Conservation (phyloP, 1,140 invertebrate species). For the Trypoxylus dichotomus region DNA sequence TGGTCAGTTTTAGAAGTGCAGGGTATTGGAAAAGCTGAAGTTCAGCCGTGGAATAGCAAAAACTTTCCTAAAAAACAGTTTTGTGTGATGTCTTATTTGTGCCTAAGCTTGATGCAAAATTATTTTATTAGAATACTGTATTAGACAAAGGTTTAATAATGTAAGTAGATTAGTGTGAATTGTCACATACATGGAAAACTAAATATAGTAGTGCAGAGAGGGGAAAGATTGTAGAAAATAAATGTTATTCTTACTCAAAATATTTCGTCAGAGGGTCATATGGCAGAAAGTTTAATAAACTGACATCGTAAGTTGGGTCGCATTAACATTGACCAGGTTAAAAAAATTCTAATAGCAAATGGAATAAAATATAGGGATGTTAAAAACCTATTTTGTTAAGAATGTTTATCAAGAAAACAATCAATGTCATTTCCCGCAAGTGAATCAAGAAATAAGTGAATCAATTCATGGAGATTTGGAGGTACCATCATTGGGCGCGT, state of each 20-base stretch:
- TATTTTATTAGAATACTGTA: slow-evolving; percentile 49
- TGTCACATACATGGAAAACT: slow-evolving; percentile 28
- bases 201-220: slow-evolving; percentile 37
- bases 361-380: too few relatives aligned
- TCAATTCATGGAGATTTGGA: too few relatives aligned
- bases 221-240: slow-evolving; percentile 14
- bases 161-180: slow-evolving; percentile 41
- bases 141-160: slow-evolving; percentile 45
- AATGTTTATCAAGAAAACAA: too few relatives aligned
- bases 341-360: too few relatives aligned
- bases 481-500: too few relatives aligned
- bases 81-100: slow-evolving; percentile 42
- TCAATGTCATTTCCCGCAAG: too few relatives aligned
- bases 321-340: slow-evolving; percentile 50
- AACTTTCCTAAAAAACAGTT: slow-evolving; percentile 14
- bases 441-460: too few relatives aligned
- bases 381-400: too few relatives aligned
- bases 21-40: not conserved
- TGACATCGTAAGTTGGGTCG: slow-evolving; percentile 52
- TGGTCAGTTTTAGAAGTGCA: not conserved
- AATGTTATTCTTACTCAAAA: not conserved
- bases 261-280: too few relatives aligned
- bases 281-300: slow-evolving; percentile 35
- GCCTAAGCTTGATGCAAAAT: slow-evolving; percentile 50
- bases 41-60: slow-evolving; percentile 27